Base-by-base conservation (phyloP, 2,888 invertebrate species). In the Siphlonurus alternatus region DNA sequence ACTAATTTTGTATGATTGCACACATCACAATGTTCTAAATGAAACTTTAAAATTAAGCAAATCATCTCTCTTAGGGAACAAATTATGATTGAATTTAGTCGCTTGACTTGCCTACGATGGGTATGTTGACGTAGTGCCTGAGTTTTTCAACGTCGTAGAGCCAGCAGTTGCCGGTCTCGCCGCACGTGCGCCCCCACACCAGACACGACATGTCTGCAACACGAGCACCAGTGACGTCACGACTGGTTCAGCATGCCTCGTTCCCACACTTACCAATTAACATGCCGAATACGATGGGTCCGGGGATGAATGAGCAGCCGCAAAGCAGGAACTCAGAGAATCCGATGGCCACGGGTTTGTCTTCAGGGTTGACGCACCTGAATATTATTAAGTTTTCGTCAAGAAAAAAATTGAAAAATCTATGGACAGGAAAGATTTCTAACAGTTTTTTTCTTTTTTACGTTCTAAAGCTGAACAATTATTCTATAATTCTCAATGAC, bases 261-360 rank as follows among this genome's bases (percentile, higher is more conserved):
- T 15, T 15, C 19, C 5, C n/a, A 23, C 56, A 67, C 65, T 69
- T 68, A 74, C 74, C 74, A 22, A 78, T 70, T 1, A 78, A 70
- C 1, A 73, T 71, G 1, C 79, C 79, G 66, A 75, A 76, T 2
- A 78, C 66, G 15, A 78, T 72, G 0, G 78, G 78, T n/a, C 75
- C 76, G 2, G 79, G 78, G 18, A 77, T 73, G 67, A 75, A 76
- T 5, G 72, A 71, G 51, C 74, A 67, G 2, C 70, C 63, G 61
- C 71, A 70, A 25, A 73, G 63, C 23, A 72, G 64, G 1, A 72
- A 67, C 59, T 73, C 72, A 1, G 69, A 67, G 20, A 74, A 67
- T 1, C 73, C 74, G 25, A 74, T 70, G 5, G 74, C 71, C 20
- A 74, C 66, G 1, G 73, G 69, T 67, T 74, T 75, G 66, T 75